A percentile compares a stretch with the other conserved stretches of the same genome.
These are phyloP conservation scores for Paguma larvata DNA, from an alignment of 2,797 vertebrate species.

Conservation along the genomic window DNA sequence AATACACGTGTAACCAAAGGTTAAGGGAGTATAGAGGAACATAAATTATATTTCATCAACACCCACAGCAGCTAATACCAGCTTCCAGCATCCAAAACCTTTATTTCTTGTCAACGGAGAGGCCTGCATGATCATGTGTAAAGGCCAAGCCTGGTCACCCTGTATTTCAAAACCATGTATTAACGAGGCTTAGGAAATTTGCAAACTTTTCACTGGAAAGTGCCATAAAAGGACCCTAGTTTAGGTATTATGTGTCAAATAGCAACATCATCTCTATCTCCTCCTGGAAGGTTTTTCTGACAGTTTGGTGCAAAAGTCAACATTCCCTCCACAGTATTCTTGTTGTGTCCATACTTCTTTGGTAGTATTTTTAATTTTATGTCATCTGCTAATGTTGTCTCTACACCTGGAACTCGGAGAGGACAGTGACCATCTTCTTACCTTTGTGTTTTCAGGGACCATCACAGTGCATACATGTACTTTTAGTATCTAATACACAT, in stretches of 20 bases:
- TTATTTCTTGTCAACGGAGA: conserved; percentile 41
- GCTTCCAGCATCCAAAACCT: neutral
- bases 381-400: neutral
- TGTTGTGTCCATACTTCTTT: neutral
- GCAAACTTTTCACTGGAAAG: neutral
- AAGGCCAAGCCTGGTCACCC: neutral
- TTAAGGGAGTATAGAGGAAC: neutral
- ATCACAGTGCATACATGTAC: neutral
- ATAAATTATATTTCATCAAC: conserved; percentile 50
- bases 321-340: neutral
- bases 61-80: conserved; percentile 6
- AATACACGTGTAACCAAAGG: conserved; percentile 40
- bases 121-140: neutral
- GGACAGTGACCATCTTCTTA: neutral
- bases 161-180: conserved; percentile 49
- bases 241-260: neutral
- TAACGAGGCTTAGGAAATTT: neutral
- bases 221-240: neutral
- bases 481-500: neutral
- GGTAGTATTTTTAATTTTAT: neutral
- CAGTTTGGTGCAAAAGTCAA: neutral
- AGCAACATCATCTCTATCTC: neutral
- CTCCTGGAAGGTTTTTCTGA: neutral
- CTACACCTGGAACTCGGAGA: neutral
- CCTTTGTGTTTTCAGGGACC: neutral